Conservation (phyloP, 2,797 vertebrate genomes). For the Anguilla anguilla region DNA sequence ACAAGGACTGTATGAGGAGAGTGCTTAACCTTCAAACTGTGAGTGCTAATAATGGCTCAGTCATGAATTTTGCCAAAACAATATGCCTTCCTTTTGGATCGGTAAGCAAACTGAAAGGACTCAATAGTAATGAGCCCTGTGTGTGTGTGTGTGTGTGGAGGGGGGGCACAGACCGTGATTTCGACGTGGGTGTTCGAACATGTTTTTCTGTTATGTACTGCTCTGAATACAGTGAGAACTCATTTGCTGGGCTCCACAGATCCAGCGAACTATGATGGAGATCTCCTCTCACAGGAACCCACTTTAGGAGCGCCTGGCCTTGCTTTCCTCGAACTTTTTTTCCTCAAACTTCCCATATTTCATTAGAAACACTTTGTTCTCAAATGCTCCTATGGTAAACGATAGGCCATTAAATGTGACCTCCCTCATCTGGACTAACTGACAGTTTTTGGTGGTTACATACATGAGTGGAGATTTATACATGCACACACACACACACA, state of each 20-base stretch:
- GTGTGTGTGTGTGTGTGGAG: conserved; percentile 21
- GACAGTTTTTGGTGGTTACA: neutral
- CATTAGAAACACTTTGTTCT: neutral
- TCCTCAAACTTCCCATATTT: neutral
- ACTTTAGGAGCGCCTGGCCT: neutral
- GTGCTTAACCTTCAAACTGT: conserved; percentile 5
- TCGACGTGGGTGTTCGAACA: conserved; percentile 18
- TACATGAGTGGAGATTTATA: neutral
- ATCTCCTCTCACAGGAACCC: neutral
- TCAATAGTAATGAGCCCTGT: conserved; percentile 12
- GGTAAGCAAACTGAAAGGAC: conserved; percentile 14
- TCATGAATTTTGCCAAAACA: conserved; percentile 23
- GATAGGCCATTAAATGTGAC: neutral
- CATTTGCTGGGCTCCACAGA: neutral
- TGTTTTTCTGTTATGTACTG: neutral
- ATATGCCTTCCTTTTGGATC: conserved; percentile 10
- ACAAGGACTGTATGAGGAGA: neutral
- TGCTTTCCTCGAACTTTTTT: neutral
- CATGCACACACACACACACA: neutral
- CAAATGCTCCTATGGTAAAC: neutral
- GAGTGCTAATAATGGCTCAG: conserved; percentile 12
- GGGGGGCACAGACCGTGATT: neutral
- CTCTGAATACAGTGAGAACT: conserved; percentile 1
- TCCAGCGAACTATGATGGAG: neutral
- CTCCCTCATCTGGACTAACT: neutral